Evolutionary conservation across 1,140 invertebrate species (phyloP), one percentile per base, ranked within the genome.

Genomic region (Caenorhabditis briggsae): DNA sequence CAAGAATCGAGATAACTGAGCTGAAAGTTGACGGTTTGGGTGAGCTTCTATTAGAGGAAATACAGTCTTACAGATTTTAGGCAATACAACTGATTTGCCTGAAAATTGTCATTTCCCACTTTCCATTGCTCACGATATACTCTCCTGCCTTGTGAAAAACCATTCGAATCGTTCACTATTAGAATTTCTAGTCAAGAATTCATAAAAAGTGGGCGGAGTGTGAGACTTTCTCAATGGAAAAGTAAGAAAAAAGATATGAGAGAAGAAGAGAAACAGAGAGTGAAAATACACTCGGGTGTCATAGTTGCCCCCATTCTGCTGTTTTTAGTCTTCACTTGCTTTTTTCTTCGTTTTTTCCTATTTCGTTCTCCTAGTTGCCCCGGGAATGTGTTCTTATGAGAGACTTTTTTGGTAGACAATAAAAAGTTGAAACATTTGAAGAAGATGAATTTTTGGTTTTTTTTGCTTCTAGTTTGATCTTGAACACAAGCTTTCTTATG

Each of bases 361-460:
- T 78, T 78, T 78, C 14, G 43, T 78, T 78, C 20, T 46, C 70
- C 70, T 53, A 46, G 70, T 50, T 78, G 70, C 70, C 70, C 70
- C 46, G 7, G 1, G 14, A 33, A 14, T 70, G 20, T 78, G 53
- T 78, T 61, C 11, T 61, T 61, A 61, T 20, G 59, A 61, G n/a
- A 25, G 6, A 58, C 1, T n/a, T 58, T 14, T 5, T 53, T 1
- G 50, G 5, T 1, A 16, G 5, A 16, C 16, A 18, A n/a, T 14
- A 58, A 58, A 58, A 58, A n/a, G 56, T 14, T 33, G 59, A 61
- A 61, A 33, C 18, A 61, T 53, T 53, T 33, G 33, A 33, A 33
- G 33, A 33, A 3, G n/a, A n/a, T n/a, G 33, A 33, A 33, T 33
- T 33, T 33, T 33, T 33, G 33, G 33, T 33, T 33, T 33, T 33